Base-by-base conservation (phyloP, 1,140 invertebrate genomes). In the Lepidurus apus region DNA sequence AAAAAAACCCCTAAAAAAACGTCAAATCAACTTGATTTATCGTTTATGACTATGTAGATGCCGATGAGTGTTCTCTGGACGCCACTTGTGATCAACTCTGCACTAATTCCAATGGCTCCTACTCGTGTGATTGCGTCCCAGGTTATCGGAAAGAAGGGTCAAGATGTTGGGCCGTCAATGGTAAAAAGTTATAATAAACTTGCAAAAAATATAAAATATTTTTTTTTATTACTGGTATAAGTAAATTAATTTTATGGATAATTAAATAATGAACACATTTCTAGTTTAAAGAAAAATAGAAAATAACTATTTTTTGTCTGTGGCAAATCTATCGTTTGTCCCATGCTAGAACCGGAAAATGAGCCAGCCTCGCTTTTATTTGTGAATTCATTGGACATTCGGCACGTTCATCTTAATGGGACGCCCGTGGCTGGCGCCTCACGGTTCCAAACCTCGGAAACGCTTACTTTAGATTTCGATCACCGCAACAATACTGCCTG, bases 71-170 rank as follows among this genome's bases (percentile, higher is more conserved):
- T 84, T 83, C 85, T 79, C 83, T 89, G 77, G 91, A 93, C 80
- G 90, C 89, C 42, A 87, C 89, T 17, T 97, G 95, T 85, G 91
- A 93, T 82, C 94, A 96, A 85, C 81, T 87, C 24, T 97, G 95
- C 84, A 87, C 84, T 78, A 94, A 95, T 85, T 89, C 88, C 10
- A 85, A 86, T 8, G 91, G 92, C 73, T 91, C 89, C 47, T 94
- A 88, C 85, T 84, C 86, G 26, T 97, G 95, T 86, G 87, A 88
- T 73, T 95, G 95, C 87, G 89, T 89, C 2, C 84, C 88, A 8
- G 94, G 93, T 1, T 96, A 95, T 85, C 87, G 89, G 79, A 82
- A 84, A 43, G 85, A 82, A 13, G 84, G 84, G 26, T 87, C 85
- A 17, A 84, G 87, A 75, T 92, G 91, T 84, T 82, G 82, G 73